Percentiles rank a stretch among this genome's conserved stretches.
Evolutionary conservation across 2,797 vertebrate species (phyloP).

Genomic region (Galaxias olidus): DNA sequence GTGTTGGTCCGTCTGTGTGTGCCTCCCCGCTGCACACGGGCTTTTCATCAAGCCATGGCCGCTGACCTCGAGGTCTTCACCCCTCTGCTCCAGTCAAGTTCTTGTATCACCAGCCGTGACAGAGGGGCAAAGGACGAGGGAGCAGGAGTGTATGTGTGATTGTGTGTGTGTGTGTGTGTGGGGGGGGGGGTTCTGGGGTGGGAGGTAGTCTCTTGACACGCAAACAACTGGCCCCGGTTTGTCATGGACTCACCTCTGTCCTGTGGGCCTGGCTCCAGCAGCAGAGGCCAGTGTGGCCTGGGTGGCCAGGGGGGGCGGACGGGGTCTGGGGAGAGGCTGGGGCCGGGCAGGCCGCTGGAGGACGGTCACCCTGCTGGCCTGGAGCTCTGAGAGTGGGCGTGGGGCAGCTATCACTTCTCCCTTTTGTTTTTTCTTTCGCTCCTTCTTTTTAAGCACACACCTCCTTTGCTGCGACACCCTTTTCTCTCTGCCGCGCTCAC

Average conservation of each 20-base stretch:
- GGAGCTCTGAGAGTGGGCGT: constrained; percentile 27
- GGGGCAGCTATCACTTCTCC: background rate
- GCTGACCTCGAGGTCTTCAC: constrained; percentile 58
- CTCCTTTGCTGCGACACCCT: background rate
- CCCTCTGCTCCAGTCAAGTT: constrained; percentile 49
- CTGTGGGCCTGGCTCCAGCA: constrained; percentile 48
- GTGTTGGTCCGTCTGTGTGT: no score
- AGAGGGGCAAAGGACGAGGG: constrained; percentile 14
- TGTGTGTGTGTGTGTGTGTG: constrained; percentile 12
- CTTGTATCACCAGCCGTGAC: constrained; percentile 57
- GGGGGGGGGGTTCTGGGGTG: constrained; percentile 47
- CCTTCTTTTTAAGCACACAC: background rate
- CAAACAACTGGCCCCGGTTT: constrained; percentile 64
- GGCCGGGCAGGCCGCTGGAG: constrained; percentile 26
- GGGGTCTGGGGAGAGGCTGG: background rate
- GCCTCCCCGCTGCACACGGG: no score
- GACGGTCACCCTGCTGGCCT: constrained; percentile 32
- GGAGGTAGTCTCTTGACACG: constrained; percentile 59
- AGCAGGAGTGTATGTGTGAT: background rate
- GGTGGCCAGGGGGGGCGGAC: no score
- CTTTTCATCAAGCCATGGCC: constrained; percentile 19
- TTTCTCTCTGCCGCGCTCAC: background rate
- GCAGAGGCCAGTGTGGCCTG: constrained; percentile 42
- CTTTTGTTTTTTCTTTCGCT: background rate
- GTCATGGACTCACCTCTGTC: constrained; percentile 68